Percentiles rank a stretch among this genome's conserved stretches.
These are phyloP conservation scores for Porites rus DNA, from an alignment of 92 coral and sea anemone species.

Conservation along the genomic window DNA sequence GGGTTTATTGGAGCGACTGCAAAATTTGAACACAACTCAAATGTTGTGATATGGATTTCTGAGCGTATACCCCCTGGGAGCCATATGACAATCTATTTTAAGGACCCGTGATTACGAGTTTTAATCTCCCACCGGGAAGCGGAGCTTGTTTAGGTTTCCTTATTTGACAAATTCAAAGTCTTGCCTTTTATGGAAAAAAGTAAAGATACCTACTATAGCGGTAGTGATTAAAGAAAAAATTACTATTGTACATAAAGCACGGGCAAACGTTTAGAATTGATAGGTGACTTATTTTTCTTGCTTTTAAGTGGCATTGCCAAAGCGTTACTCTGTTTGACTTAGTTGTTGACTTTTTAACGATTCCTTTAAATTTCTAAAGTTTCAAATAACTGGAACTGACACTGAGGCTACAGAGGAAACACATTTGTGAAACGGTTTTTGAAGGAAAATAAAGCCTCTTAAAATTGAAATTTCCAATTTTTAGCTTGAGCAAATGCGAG, in stretches of 20 bases:
- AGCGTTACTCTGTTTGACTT: background rate
- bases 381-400: background rate
- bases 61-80: no score
- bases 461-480: background rate
- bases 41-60: no score
- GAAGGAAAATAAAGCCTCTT: background rate
- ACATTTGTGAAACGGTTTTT: no score
- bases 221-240: background rate
- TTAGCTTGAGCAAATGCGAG: background rate
- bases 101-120: background rate
- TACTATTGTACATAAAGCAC: background rate
- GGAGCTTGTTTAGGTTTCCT: background rate
- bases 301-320: background rate
- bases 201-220: background rate
- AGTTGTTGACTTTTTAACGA: background rate
- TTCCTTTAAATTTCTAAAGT: background rate
- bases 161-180: background rate
- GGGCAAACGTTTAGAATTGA: background rate
- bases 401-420: background rate
- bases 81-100: no score
- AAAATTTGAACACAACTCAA: no score
- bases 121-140: background rate
- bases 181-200: conserved; percentile 39
- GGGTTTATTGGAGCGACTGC: no score
- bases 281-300: no score